Conservation (phyloP, 1,140 invertebrate genomes). For the Melipona quadrifasciata region DNA sequence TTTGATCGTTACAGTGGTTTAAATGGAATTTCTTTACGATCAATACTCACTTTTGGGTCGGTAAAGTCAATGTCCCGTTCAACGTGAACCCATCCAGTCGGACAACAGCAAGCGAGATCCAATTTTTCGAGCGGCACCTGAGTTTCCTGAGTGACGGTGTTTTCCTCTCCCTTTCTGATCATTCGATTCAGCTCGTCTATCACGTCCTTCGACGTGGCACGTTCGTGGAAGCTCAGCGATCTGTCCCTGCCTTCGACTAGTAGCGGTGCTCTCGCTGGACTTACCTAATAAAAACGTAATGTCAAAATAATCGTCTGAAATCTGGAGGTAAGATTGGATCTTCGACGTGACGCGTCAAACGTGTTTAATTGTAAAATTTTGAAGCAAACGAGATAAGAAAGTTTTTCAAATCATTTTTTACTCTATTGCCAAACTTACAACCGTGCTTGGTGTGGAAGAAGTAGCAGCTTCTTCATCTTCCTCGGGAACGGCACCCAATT, state of each 20-base stretch:
- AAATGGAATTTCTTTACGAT: not conserved
- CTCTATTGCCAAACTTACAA: slow-evolving; percentile 64
- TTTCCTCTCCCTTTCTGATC: slow-evolving; percentile 84
- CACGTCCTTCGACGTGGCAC: slow-evolving; percentile 88
- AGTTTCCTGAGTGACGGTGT: slow-evolving; percentile 64
- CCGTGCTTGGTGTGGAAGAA: slow-evolving; percentile 85
- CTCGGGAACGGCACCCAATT: slow-evolving; percentile 84
- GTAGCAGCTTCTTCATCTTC: slow-evolving; percentile 84
- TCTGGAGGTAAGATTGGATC: not conserved
- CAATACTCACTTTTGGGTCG: slow-evolving; percentile 86
- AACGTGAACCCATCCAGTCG: slow-evolving; percentile 90
- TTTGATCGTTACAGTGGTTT: not conserved
- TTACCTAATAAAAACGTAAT: slow-evolving; percentile 62
- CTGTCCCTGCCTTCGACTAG: slow-evolving; percentile 74
- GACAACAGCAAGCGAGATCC: slow-evolving; percentile 86
- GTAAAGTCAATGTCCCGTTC: slow-evolving; percentile 89
- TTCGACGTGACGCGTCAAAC: not conserved
- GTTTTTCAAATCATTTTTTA: not conserved
- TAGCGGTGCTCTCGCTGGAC: slow-evolving; percentile 72
- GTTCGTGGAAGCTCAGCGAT: slow-evolving; percentile 86
- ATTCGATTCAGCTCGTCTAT: slow-evolving; percentile 89
- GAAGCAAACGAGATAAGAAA: not conserved
- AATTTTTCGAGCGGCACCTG: slow-evolving; percentile 77
- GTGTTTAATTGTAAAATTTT: not conserved
- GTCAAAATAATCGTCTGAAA: not conserved